Base-by-base conservation (phyloP, 2,888 invertebrate genomes). In the Morpho deidamia region DNA sequence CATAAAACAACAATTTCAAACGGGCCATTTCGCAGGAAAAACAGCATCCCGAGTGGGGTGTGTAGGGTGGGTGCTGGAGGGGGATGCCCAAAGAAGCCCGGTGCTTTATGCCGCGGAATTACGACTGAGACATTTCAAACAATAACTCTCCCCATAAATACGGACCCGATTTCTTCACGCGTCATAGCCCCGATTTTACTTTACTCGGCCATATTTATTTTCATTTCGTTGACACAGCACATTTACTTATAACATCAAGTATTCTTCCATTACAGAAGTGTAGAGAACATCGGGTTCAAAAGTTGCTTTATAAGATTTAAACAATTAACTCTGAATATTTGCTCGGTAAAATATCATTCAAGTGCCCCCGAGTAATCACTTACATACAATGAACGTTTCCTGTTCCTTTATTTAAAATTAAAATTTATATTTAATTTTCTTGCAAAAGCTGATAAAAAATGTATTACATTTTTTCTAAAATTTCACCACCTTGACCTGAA, bases 61-160 rank as follows among this genome's bases (percentile, higher is more conserved):
- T 68, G 56, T 61, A 63, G 60, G 63, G 57, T 43, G 62, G 66
- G 53, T 7, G 11, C 56, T 7, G 7, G 23, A 38, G 47, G 62
- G 64, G 71, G 72, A 72, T 74, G 79, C 72, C 81, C 75, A 76
- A 81, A 83, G 84, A 83, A 84, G 83, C 81, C 82, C 81, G 79
- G 78, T 76, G 69, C 72, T 89, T 89, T 87, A 89, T 88, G 85
- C 76, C 75, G 74, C 78, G 78, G 87, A 87, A 86, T 89, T 87
- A 89, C 88, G 89, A 89, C 89, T 86, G 87, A 87, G 89, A 89
- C 89, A 88, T 89, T 89, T 89, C 89, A 89, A 89, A 89, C 89
- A 89, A 89, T 89, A 89, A 89, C 87, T 84, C 76, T 73, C 71
- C 72, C 79, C 81, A 85, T 89, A 89, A 89, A 89, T 88, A 84